Percentiles rank a stretch among this genome's conserved stretches.
These are phyloP conservation scores for Exocentrus adspersus DNA, from an alignment of 2,888 invertebrate genomes.

Conservation along the genomic window DNA sequence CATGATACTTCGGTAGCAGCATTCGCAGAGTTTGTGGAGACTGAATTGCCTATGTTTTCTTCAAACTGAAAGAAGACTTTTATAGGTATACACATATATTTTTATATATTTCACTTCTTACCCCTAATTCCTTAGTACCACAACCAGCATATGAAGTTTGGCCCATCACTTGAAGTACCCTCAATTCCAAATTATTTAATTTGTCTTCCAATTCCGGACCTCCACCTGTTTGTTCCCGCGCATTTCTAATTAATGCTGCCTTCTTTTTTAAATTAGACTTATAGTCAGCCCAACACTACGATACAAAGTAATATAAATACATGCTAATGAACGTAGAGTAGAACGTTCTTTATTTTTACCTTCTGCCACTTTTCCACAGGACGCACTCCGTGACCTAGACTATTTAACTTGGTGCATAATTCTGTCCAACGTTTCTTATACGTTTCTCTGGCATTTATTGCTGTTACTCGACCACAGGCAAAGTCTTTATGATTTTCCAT, in stretches of 20 bases:
- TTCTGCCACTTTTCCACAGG: constrained; percentile 1
- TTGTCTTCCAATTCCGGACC: not conserved
- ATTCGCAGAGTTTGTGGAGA: not conserved
- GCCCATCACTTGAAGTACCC: not conserved
- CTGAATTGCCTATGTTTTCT: not conserved
- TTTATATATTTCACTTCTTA: not conserved
- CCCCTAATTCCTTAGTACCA: too few relatives aligned
- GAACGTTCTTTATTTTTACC: too few relatives aligned
- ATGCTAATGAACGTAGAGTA: too few relatives aligned
- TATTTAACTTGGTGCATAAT: too few relatives aligned
- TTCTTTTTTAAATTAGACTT: not conserved
- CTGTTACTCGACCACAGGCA: too few relatives aligned
- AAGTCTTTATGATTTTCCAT: too few relatives aligned
- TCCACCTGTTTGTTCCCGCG: not conserved
- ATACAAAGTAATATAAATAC: not conserved
- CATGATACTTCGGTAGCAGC: too few relatives aligned
- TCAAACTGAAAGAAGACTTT: not conserved
- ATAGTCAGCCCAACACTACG: constrained; percentile 1
- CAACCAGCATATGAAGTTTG: not conserved
- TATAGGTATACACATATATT: not conserved
- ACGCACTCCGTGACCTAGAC: not conserved
- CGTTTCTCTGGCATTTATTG: too few relatives aligned
- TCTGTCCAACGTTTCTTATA: too few relatives aligned
- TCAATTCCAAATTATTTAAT: not conserved
- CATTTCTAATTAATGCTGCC: not conserved